Evolutionary conservation across 2,797 vertebrate genomes (phyloP).

Genomic region (Galaxias olidus): DNA sequence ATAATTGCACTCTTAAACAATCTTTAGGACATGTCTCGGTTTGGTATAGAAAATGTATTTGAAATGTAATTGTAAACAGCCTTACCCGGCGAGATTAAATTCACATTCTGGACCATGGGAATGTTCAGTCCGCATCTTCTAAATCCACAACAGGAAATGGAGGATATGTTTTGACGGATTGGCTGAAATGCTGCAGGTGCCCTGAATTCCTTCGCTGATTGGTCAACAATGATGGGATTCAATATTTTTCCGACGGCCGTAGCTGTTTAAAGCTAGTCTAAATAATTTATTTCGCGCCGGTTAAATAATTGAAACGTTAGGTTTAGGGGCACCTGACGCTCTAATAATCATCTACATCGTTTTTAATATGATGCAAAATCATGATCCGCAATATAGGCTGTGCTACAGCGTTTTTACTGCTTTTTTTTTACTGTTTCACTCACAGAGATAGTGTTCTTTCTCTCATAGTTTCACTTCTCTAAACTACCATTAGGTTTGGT

Average conservation of each 20-base stretch:
- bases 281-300: slow-evolving; percentile 70
- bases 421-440: too few species aligned
- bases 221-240: slow-evolving; percentile 42
- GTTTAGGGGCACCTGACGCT: slow-evolving; percentile 38
- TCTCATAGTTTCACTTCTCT: too few species aligned
- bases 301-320: slow-evolving; percentile 73
- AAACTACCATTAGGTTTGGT: too few species aligned
- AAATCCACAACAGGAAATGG: slow-evolving; percentile 71
- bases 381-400: background rate
- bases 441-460: too few species aligned
- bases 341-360: background rate
- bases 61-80: too few species aligned
- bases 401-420: too few species aligned
- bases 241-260: slow-evolving; percentile 31
- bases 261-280: slow-evolving; percentile 46
- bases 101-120: slow-evolving; percentile 45
- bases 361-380: background rate
- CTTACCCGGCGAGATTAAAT: slow-evolving; percentile 31
- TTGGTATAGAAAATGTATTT: too few species aligned
- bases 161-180: slow-evolving; percentile 59
- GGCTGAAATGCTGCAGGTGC: slow-evolving; percentile 40
- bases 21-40: too few species aligned
- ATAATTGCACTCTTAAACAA: too few species aligned
- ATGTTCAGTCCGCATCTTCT: slow-evolving; percentile 51
- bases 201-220: slow-evolving; percentile 52